Conservation (phyloP, 2,888 invertebrate genomes). For the Willowsia nigromaculata region DNA sequence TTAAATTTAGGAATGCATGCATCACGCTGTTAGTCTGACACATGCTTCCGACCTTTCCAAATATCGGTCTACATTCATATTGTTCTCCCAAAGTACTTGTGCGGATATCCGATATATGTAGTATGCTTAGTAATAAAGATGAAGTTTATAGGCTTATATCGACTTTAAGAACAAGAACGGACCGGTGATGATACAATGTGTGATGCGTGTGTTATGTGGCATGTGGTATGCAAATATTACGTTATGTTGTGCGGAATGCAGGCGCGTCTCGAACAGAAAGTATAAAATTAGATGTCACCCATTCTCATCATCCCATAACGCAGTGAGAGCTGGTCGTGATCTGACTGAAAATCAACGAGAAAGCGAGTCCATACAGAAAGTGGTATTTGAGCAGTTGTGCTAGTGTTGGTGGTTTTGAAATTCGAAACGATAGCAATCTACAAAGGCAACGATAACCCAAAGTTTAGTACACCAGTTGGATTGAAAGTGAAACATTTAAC, state of each 20-base stretch:
- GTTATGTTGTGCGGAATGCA: too few relatives aligned
- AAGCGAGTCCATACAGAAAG: conserved; percentile 14
- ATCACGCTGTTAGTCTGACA: neutral
- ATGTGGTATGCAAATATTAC: too few relatives aligned
- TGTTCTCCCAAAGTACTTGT: neutral
- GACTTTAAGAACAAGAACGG: neutral
- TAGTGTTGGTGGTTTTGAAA: conserved; percentile 47
- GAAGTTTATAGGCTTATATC: neutral
- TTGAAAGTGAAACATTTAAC: conserved; percentile 59
- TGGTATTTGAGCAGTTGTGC: conserved; percentile 17
- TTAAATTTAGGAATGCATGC: neutral
- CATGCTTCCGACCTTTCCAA: conserved; percentile 10
- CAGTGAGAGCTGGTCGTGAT: conserved; percentile 52
- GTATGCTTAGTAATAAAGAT: neutral
- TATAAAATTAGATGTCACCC: conserved; percentile 67
- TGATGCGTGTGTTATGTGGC: neutral
- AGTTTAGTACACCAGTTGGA: neutral
- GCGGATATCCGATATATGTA: neutral
- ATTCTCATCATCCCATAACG: conserved; percentile 63
- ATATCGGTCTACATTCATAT: neutral
- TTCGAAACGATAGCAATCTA: conserved; percentile 44
- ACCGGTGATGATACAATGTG: neutral
- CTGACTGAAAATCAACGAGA: neutral
- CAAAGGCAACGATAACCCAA: neutral
- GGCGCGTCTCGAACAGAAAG: conserved; percentile 63